Evolutionary conservation across 1,140 invertebrate genomes (phyloP).

Genomic region (Magallana angulata): DNA sequence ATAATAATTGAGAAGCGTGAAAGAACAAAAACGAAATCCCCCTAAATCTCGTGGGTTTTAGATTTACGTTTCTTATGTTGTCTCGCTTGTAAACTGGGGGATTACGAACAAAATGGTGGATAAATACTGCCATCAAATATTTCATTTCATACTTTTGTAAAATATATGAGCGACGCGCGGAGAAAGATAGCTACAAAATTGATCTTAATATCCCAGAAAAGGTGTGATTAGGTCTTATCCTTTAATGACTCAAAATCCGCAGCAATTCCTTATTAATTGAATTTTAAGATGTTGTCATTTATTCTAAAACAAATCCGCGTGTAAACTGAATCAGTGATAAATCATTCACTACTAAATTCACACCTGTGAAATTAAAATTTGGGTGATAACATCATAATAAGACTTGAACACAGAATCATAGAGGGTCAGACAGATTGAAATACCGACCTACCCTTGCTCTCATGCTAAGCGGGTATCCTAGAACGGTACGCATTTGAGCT

Average conservation of each 20-base stretch:
- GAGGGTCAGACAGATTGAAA: not conserved
- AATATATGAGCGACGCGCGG: conserved; percentile 30
- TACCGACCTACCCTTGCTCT: not conserved
- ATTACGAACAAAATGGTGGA: conserved; percentile 9
- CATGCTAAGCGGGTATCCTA: not conserved
- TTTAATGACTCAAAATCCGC: conserved; percentile 23
- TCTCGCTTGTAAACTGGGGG: not conserved
- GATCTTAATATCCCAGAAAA: conserved; percentile 21
- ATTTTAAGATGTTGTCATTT: conserved; percentile 37
- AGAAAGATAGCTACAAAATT: conserved; percentile 31
- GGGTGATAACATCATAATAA: conserved; percentile 30
- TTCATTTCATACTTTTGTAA: conserved; percentile 33
- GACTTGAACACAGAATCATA: not conserved
- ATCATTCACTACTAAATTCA: conserved; percentile 28
- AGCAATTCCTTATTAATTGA: conserved; percentile 35
- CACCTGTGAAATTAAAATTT: conserved; percentile 38
- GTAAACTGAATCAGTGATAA: conserved; percentile 11
- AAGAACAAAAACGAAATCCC: conserved; percentile 23
- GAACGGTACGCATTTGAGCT: not conserved
- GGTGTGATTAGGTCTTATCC: conserved; percentile 22
- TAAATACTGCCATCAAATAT: conserved; percentile 36
- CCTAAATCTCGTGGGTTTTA: not conserved
- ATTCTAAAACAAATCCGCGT: conserved; percentile 23
- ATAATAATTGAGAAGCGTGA: not conserved
- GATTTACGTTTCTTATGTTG: conserved; percentile 11